Percentiles rank a stretch among this genome's conserved stretches.
These are phyloP conservation scores for Orthonychiurus folsomi DNA, from an alignment of 2,888 invertebrate species.

Conservation along the genomic window DNA sequence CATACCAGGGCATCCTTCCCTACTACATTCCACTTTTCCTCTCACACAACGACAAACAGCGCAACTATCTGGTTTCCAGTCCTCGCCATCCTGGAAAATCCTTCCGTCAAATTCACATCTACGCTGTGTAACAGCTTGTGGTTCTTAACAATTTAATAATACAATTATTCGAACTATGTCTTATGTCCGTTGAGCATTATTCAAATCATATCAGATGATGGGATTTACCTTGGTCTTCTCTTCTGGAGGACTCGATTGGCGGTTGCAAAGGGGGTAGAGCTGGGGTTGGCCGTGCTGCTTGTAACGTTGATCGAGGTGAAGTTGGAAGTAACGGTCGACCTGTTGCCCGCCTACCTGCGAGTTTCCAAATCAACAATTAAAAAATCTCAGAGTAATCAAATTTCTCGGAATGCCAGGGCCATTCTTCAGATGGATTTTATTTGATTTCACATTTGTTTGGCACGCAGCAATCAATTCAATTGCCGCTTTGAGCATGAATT, in stretches of 20 bases:
- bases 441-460: too few relatives aligned
- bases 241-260: conserved; percentile 14
- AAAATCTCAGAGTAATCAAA: not conserved
- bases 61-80: conserved; percentile 60
- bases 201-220: too few relatives aligned
- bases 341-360: conserved; percentile 8
- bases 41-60: conserved; percentile 61
- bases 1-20: conserved; percentile 41
- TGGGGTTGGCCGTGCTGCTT: conserved; percentile 14
- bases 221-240: conserved; percentile 8
- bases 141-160: too few relatives aligned
- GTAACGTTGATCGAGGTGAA: conserved; percentile 12
- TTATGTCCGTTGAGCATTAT: too few relatives aligned
- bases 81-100: conserved; percentile 58
- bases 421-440: not conserved
- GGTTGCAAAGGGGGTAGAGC: conserved; percentile 10
- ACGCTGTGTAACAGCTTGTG: conserved; percentile 17
- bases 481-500: too few relatives aligned
- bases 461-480: too few relatives aligned
- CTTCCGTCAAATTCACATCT: conserved; percentile 54
- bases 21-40: conserved; percentile 54
- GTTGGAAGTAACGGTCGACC: not conserved
- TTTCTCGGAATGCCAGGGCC: not conserved
- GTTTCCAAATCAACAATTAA: not conserved
- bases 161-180: too few relatives aligned